Percentiles rank a stretch among this genome's conserved stretches.
phyloP scores from a whole-genome alignment of 2,888 invertebrate genomes.

The Thecophora atra region DNA sequence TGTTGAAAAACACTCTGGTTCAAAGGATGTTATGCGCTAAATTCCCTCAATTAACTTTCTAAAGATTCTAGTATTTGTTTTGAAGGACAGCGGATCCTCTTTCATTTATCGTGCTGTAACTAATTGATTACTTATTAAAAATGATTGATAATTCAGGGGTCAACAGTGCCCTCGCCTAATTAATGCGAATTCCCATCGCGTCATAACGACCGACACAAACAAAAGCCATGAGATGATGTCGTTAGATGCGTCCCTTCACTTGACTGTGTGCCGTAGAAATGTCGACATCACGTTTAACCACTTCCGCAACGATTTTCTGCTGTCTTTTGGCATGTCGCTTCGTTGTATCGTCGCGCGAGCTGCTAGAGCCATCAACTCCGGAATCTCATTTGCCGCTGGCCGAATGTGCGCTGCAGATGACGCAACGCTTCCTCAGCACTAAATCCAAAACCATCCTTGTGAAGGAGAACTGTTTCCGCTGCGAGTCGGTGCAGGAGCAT shows the following conservation, averaged over 20 bases:
- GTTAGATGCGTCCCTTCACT: not conserved
- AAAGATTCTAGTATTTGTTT: too few species aligned
- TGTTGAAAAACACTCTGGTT: too few species aligned
- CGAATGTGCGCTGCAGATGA: slow-evolving; percentile 44
- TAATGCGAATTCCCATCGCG: not conserved
- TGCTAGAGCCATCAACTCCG: not conserved
- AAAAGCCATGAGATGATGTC: not conserved
- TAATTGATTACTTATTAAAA: too few species aligned
- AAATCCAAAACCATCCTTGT: slow-evolving; percentile 48
- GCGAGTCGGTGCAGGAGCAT: not conserved
- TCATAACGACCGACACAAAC: not conserved
- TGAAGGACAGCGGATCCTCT: too few species aligned
- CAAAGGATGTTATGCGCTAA: too few species aligned
- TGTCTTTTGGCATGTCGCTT: not conserved
- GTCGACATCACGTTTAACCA: not conserved
- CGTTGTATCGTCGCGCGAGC: not conserved
- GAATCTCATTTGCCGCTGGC: slow-evolving; percentile 37
- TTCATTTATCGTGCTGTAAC: too few species aligned
- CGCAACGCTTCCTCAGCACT: slow-evolving; percentile 46
- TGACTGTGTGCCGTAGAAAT: not conserved
- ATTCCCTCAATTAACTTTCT: too few species aligned
- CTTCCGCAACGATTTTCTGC: slow-evolving; percentile 1
- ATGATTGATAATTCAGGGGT: not conserved
- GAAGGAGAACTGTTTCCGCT: slow-evolving; percentile 44
- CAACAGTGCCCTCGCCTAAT: not conserved